Percentiles rank a stretch among this genome's conserved stretches.
Conservation (phyloP, 2,113 vertebrate genomes). For the Girardinichthys multiradiatus region DNA sequence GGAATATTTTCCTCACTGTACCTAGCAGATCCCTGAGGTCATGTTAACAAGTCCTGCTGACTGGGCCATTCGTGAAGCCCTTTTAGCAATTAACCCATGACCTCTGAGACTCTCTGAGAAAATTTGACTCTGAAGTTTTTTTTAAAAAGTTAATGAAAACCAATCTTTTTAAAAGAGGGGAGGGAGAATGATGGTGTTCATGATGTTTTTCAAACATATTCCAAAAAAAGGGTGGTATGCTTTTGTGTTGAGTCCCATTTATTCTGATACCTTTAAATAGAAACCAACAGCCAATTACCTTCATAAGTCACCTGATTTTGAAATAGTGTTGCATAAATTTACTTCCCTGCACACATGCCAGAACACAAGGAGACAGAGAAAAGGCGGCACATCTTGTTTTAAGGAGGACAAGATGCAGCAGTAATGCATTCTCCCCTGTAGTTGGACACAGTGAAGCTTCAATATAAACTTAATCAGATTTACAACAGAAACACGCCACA, state of each 20-base stretch:
- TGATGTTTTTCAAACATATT: no score
- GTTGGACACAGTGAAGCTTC: slow-evolving; percentile 37
- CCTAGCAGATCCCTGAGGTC: no score
- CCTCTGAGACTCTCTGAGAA: no score
- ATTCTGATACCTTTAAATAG: background rate
- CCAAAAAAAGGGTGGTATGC: background rate
- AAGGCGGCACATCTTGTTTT: slow-evolving; percentile 22
- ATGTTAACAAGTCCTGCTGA: no score
- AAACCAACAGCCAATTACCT: background rate
- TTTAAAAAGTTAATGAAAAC: no score
- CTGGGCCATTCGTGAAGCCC: no score
- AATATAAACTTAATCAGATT: slow-evolving; percentile 71
- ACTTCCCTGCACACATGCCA: background rate
- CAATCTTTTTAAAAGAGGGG: no score
- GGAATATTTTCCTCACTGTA: no score
- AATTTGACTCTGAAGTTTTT: no score
- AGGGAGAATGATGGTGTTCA: no score
- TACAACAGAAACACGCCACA: slow-evolving; percentile 57
- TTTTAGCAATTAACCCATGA: no score
- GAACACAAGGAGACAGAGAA: slow-evolving; percentile 1
- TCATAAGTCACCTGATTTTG: background rate
- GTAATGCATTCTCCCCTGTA: slow-evolving; percentile 62
- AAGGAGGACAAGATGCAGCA: slow-evolving; percentile 27
- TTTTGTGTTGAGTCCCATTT: background rate
- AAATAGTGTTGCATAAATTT: background rate